Percentiles rank a stretch among this genome's conserved stretches.
Evolutionary conservation across 2,113 vertebrate genomes (phyloP).

Genomic region (Ceyx cyanopectus): DNA sequence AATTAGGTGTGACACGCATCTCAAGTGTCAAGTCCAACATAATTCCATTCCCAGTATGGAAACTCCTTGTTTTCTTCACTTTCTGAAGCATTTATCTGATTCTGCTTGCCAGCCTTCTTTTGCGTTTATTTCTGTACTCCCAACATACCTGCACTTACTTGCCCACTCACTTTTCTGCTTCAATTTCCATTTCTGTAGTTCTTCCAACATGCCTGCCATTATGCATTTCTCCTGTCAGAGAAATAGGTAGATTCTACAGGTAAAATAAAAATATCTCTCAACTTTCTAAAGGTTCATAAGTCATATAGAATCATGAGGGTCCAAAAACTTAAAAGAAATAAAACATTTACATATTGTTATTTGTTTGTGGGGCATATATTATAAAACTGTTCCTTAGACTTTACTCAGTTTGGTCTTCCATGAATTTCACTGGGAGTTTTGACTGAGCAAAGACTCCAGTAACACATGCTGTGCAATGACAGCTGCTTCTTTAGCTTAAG

Average conservation of each 20-base stretch:
- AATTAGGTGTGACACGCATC: slow-evolving; percentile 39
- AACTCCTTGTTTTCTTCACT: slow-evolving; percentile 5
- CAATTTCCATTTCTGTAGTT: neutral
- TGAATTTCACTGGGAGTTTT: neutral
- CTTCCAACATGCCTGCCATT: neutral
- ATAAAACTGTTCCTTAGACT: neutral
- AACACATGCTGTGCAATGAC: slow-evolving; percentile 34
- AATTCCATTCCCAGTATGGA: slow-evolving; percentile 19
- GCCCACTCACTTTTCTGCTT: neutral
- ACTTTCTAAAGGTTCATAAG: neutral
- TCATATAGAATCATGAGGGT: neutral
- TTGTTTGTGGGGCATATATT: neutral
- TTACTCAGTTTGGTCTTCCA: neutral
- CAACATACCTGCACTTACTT: neutral
- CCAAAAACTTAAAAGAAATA: neutral
- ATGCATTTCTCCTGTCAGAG: neutral
- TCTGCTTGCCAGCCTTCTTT: neutral
- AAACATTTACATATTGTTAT: neutral
- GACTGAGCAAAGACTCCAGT: neutral
- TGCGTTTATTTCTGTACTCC: neutral
- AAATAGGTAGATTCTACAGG: neutral
- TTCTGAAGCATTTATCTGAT: neutral
- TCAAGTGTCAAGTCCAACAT: neutral
- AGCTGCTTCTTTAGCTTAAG: slow-evolving; percentile 44
- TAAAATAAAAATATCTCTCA: neutral